Conservation (phyloP, 2,113 vertebrate species). For the Rostratula benghalensis region DNA sequence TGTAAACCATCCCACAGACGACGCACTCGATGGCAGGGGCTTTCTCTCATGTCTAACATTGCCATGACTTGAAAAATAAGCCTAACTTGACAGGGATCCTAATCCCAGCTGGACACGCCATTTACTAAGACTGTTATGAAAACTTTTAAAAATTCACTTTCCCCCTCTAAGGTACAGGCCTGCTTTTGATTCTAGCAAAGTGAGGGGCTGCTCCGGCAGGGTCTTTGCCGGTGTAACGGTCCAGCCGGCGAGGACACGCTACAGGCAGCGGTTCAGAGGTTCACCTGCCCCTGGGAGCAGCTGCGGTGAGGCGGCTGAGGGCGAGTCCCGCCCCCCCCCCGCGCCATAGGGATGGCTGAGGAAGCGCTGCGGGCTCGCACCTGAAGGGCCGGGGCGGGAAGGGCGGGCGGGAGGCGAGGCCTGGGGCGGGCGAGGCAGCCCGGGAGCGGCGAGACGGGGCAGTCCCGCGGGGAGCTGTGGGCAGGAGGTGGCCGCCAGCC, state of each 20-base stretch:
- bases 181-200: background rate
- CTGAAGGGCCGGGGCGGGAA: background rate
- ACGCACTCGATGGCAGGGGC: background rate
- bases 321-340: fast-evolving
- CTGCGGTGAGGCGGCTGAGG: background rate
- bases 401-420: background rate
- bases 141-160: background rate
- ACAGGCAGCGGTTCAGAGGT: fast-evolving
- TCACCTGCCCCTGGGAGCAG: fast-evolving
- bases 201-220: background rate
- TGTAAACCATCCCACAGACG: background rate
- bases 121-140: background rate
- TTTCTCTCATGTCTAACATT: background rate
- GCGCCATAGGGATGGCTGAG: background rate
- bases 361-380: background rate
- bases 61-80: too few species aligned
- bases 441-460: background rate
- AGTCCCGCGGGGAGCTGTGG: background rate
- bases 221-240: background rate
- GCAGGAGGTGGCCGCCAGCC: background rate
- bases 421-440: background rate
- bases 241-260: fast-evolving
- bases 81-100: background rate
- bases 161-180: background rate
- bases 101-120: background rate